Percentiles rank a stretch among this genome's conserved stretches.
Evolutionary conservation across 2,888 invertebrate genomes (phyloP).

Genomic region (Aelia acuminata): DNA sequence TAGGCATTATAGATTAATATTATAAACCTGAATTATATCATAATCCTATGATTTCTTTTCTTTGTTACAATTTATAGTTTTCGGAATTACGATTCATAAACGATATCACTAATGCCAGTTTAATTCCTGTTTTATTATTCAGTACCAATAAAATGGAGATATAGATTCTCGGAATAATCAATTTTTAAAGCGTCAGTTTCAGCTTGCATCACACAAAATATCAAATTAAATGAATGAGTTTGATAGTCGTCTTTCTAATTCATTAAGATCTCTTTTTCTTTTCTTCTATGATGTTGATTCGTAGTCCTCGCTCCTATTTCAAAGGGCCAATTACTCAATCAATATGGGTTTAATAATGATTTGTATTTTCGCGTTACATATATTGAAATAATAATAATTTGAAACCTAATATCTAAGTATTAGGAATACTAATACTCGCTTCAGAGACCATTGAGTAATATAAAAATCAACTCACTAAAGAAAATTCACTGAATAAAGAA

Average conservation of each 20-base stretch:
- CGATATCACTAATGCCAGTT: background rate
- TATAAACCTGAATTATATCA: too few species aligned
- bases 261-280: background rate
- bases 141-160: background rate
- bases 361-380: too few species aligned
- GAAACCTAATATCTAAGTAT: too few species aligned
- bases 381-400: too few species aligned
- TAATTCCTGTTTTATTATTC: background rate
- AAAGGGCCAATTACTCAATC: background rate
- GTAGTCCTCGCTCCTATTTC: background rate
- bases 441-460: too few species aligned
- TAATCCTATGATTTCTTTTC: too few species aligned
- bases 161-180: background rate
- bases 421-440: too few species aligned
- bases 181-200: background rate
- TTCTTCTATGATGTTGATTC: background rate
- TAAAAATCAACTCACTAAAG: too few species aligned
- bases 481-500: too few species aligned
- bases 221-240: constrained; percentile 13
- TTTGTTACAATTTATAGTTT: background rate
- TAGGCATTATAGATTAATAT: background rate
- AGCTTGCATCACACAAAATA: background rate
- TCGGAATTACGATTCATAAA: background rate
- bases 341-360: too few species aligned
- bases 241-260: background rate